These are phyloP conservation scores for Eupristina koningsbergeri DNA, from an alignment of 1,140 invertebrate species.

Conservation along the genomic window DNA sequence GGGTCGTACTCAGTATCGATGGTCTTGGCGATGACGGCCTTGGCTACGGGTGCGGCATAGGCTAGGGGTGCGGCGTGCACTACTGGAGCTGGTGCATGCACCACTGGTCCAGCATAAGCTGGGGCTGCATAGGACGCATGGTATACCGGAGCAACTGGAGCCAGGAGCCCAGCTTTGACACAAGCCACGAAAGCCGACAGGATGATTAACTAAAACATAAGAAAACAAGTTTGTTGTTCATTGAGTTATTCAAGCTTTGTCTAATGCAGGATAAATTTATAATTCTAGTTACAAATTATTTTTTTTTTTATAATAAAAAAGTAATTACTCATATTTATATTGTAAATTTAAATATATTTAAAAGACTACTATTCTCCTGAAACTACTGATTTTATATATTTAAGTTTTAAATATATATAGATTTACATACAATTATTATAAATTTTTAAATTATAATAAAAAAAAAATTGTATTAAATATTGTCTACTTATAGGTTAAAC, in stretches of 20 bases:
- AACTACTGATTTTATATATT: no score
- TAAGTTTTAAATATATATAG: no score
- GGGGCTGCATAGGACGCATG: constrained; percentile 52
- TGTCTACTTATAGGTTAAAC: no score
- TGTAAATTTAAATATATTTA: no score
- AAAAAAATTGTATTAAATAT: no score
- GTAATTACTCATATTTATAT: no score
- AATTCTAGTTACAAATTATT: no score
- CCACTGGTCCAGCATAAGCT: constrained; percentile 52
- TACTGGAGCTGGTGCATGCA: constrained; percentile 58
- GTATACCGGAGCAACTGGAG: constrained; percentile 28
- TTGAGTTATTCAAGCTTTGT: background rate
- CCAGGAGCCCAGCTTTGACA: constrained; percentile 62
- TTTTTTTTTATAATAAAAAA: no score
- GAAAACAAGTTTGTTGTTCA: background rate
- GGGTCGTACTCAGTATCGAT: constrained; percentile 69
- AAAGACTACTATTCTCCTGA: no score
- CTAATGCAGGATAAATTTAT: no score
- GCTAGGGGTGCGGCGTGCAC: constrained; percentile 53
- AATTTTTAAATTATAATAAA: no score
- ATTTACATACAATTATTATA: no score
- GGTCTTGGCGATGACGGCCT: constrained; percentile 54
- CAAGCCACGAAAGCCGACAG: constrained; percentile 69
- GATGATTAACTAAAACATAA: constrained; percentile 66
- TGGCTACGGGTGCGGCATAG: constrained; percentile 49